phyloP scores from a whole-genome alignment of 2,113 vertebrate genomes.

The Riparia riparia region DNA sequence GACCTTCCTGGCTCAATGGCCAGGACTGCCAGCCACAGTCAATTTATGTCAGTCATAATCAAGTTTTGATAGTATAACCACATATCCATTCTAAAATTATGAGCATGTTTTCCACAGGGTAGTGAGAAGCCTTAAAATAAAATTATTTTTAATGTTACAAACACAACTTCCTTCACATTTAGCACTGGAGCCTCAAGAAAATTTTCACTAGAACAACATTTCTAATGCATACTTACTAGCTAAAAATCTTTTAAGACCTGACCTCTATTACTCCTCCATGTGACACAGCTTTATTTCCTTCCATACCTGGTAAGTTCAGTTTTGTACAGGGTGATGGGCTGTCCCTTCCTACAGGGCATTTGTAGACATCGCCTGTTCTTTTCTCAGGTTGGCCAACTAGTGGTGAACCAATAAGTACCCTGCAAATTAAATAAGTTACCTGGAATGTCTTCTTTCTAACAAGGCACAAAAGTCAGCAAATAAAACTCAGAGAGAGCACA shows the following conservation, averaged over 20 bases:
- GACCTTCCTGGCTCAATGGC: neutral
- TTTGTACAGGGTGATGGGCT: slow-evolving; percentile 80
- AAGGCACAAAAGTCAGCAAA: neutral
- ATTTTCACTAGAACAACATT: neutral
- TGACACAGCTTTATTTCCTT: neutral
- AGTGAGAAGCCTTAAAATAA: neutral
- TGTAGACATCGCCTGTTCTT: slow-evolving; percentile 95
- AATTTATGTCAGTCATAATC: neutral
- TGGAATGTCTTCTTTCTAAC: neutral
- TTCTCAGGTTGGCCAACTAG: slow-evolving; percentile 89
- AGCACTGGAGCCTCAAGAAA: neutral
- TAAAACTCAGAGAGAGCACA: neutral
- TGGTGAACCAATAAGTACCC: slow-evolving; percentile 96
- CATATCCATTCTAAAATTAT: neutral
- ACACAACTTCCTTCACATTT: neutral
- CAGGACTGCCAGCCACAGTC: neutral
- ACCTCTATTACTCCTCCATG: neutral
- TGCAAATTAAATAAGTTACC: slow-evolving; percentile 66
- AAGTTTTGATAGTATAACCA: neutral
- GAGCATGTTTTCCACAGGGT: neutral
- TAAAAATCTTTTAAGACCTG: neutral
- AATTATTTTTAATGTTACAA: neutral
- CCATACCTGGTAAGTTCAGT: slow-evolving; percentile 88
- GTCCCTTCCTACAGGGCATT: slow-evolving; percentile 85
- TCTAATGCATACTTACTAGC: neutral